Evolutionary conservation across 2,888 invertebrate species (phyloP).

Genomic region (Tinea semifulvella): DNA sequence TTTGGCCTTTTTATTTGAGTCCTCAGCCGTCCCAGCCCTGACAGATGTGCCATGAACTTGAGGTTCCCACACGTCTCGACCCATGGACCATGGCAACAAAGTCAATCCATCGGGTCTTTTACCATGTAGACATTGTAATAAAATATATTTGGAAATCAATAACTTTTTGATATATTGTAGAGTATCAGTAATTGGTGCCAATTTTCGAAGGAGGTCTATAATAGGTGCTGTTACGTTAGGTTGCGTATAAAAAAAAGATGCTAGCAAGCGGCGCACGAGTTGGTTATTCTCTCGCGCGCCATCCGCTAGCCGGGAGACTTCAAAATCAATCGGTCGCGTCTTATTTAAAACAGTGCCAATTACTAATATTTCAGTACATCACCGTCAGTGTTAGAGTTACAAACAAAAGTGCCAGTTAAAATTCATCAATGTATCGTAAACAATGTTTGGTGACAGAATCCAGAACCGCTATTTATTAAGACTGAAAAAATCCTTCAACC

Average conservation of each 20-base stretch:
- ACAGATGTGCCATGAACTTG: too few relatives aligned
- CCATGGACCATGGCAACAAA: too few relatives aligned
- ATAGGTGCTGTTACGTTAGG: not conserved
- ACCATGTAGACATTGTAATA: too few relatives aligned
- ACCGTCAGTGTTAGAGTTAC: constrained; percentile 5
- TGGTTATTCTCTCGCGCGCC: constrained; percentile 43
- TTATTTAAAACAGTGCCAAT: constrained; percentile 21
- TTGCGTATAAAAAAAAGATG: constrained; percentile 55
- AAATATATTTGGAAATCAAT: too few relatives aligned
- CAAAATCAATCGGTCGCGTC: constrained; percentile 49
- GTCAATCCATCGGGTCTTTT: too few relatives aligned
- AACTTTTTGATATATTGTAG: too few relatives aligned
- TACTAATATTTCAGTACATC: not conserved
- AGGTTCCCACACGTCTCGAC: too few relatives aligned
- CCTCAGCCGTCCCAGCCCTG: too few relatives aligned
- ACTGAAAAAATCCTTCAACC: constrained; percentile 27
- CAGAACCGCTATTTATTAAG: constrained; percentile 18
- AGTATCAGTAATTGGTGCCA: too few relatives aligned
- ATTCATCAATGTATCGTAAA: constrained; percentile 27
- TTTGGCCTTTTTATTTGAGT: too few relatives aligned
- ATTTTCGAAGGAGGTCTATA: too few relatives aligned
- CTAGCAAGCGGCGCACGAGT: constrained; percentile 30
- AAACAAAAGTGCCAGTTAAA: not conserved
- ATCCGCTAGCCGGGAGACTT: constrained; percentile 30
- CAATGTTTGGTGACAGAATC: constrained; percentile 25